Evolutionary conservation across 2,113 vertebrate genomes (phyloP), one percentile per base, ranked within the genome.

Genomic region (Barbus barbus): DNA sequence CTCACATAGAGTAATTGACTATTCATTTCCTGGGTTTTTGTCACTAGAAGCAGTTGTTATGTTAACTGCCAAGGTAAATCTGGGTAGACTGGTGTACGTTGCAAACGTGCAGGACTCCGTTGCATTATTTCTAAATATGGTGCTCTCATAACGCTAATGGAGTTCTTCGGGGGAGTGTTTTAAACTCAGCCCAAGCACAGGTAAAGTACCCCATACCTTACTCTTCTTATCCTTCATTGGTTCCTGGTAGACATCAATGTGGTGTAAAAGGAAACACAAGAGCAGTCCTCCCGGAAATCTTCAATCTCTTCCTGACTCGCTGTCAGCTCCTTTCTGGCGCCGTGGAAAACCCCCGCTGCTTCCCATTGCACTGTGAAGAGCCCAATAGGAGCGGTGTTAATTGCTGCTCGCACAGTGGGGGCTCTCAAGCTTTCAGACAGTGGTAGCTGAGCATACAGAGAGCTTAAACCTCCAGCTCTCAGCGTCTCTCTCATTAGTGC

Each of bases 331-430:
- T 79, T 72, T 31, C 53, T 48, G 67, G 44, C 53, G 12, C 26
- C 3, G 41, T 75, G 63, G 36, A 71, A 75, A 73, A 72, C 11
- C 11, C 88, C 61, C 24, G 81, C 77, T 77, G 85, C 38, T 78
- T 71, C 72, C 75, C 61, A 72, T 72, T 83, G 72, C 81, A n/a
- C 80, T 73, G 82, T 53, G 82, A 67, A 82, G 75, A 74, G 83
- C 61, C 83, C 69, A 85, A 72, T 61, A 60, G 73, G 81, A 85
- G 61, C 38, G 58, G 76, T 83, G 83, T 81, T 85, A 83, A 85
- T 88, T 86, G 85, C 73, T 86, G 81, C 67, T 61, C 48, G 22
- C 74, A 0, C 81, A 71, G 67, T 80, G 56, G 81, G 81, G 24
- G 75, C 33, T 78, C 65, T 28, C 26, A 46, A 83, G 83, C 58